Conservation (phyloP, 2,888 invertebrate genomes). For the Epinotia nisella region DNA sequence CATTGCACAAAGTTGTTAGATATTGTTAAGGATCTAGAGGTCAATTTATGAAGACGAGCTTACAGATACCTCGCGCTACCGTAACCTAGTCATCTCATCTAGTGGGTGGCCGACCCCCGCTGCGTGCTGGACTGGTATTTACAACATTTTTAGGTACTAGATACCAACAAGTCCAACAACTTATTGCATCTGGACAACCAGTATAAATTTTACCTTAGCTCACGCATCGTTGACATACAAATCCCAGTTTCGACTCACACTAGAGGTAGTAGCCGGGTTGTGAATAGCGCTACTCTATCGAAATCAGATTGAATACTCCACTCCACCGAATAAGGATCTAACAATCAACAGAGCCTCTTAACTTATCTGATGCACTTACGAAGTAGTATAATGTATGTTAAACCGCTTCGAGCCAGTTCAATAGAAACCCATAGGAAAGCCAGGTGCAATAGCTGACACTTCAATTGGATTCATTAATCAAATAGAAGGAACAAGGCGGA, state of each 20-base stretch:
- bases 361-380: not conserved
- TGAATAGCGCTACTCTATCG: not conserved
- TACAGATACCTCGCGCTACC: no score
- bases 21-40: no score
- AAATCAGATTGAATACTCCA: slow-evolving; percentile 1
- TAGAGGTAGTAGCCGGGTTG: not conserved
- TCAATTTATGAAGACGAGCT: no score
- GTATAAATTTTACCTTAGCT: no score
- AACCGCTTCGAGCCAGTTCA: slow-evolving; percentile 11
- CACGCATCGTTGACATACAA: no score
- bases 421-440: slow-evolving; percentile 26
- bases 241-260: not conserved
- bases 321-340: slow-evolving; percentile 3
- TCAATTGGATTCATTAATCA: slow-evolving; percentile 43
- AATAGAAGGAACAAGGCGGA: slow-evolving; percentile 11
- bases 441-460: slow-evolving; percentile 28
- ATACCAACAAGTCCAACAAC: no score
- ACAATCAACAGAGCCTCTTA: slow-evolving; percentile 18
- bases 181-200: no score
- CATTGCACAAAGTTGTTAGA: no score
- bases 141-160: no score
- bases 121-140: no score
- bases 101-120: no score
- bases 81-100: no score
- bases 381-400: not conserved